phyloP scores from a whole-genome alignment of 2,797 vertebrate species.

The Myotis planiceps region DNA sequence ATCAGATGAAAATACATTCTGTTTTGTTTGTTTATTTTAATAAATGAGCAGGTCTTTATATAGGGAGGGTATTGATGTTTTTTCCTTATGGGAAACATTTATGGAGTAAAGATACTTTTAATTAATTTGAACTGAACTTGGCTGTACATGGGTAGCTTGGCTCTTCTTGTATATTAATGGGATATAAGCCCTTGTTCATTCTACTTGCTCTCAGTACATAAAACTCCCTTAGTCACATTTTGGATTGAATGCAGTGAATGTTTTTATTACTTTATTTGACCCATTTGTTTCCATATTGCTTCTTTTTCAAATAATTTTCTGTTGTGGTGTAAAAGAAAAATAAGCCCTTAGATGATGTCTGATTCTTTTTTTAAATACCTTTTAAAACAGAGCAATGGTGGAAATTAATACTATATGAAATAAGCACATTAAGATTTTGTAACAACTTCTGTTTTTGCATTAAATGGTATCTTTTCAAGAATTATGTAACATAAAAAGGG shows the following conservation, averaged over 20 bases:
- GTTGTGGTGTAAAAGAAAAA: not conserved
- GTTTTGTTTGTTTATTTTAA: constrained; percentile 34
- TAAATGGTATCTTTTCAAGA: not conserved
- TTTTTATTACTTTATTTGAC: not conserved
- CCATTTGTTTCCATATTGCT: not conserved
- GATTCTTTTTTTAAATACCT: not conserved
- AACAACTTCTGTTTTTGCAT: not conserved
- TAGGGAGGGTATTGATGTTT: not conserved
- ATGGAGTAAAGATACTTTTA: not conserved
- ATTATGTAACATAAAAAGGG: not conserved
- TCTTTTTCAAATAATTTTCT: not conserved
- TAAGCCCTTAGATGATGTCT: not conserved
- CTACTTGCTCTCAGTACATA: not conserved
- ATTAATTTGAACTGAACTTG: not conserved
- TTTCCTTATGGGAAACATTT: not conserved
- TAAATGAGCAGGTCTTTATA: not conserved
- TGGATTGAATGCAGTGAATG: not conserved
- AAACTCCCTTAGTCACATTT: not conserved
- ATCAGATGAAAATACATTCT: constrained; percentile 42
- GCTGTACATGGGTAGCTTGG: not conserved
- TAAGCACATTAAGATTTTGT: not conserved
- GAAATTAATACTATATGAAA: constrained; percentile 22
- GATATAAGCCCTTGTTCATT: not conserved
- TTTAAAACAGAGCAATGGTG: not conserved
- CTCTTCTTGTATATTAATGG: not conserved